Evolutionary conservation across 2,888 invertebrate species (phyloP).

Genomic region (Chrysolina haemoptera): DNA sequence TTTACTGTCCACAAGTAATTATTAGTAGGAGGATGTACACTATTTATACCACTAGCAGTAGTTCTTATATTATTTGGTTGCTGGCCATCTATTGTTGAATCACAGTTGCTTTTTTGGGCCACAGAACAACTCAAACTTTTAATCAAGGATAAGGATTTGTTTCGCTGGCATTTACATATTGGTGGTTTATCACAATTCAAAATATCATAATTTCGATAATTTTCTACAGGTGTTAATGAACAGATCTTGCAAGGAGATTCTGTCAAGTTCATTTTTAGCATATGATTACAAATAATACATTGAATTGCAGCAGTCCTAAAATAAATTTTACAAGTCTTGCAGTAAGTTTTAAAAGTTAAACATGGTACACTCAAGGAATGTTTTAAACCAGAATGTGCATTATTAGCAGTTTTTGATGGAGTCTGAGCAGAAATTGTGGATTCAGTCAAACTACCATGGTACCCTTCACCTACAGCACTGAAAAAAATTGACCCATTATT

Average conservation of each 20-base stretch:
- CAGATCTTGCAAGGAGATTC: slow-evolving; percentile 67
- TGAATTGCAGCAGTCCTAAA: slow-evolving; percentile 49
- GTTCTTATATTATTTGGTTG: slow-evolving; percentile 65
- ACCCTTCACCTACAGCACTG: slow-evolving; percentile 51
- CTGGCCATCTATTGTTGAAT: slow-evolving; percentile 60
- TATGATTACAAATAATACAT: slow-evolving; percentile 64
- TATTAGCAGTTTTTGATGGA: slow-evolving; percentile 38
- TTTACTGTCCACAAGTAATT: slow-evolving; percentile 65
- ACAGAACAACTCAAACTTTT: slow-evolving; percentile 67
- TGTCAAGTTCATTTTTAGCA: slow-evolving; percentile 65
- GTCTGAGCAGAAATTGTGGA: slow-evolving; percentile 54
- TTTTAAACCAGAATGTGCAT: slow-evolving; percentile 49
- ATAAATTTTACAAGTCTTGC: slow-evolving; percentile 51
- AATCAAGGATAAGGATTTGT: slow-evolving; percentile 64
- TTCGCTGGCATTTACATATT: slow-evolving; percentile 64
- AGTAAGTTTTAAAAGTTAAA: slow-evolving; percentile 46
- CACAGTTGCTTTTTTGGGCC: slow-evolving; percentile 62
- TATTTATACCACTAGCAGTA: slow-evolving; percentile 68
- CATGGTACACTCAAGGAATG: slow-evolving; percentile 54
- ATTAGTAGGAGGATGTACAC: slow-evolving; percentile 55
- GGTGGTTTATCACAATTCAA: slow-evolving; percentile 61
- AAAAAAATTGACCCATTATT: slow-evolving; percentile 52
- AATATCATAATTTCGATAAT: slow-evolving; percentile 63
- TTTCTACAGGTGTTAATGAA: slow-evolving; percentile 65
- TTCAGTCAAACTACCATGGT: slow-evolving; percentile 61